Evolutionary conservation across 2,113 vertebrate genomes (phyloP).

Genomic region (Psammodynastes pulverulentus): DNA sequence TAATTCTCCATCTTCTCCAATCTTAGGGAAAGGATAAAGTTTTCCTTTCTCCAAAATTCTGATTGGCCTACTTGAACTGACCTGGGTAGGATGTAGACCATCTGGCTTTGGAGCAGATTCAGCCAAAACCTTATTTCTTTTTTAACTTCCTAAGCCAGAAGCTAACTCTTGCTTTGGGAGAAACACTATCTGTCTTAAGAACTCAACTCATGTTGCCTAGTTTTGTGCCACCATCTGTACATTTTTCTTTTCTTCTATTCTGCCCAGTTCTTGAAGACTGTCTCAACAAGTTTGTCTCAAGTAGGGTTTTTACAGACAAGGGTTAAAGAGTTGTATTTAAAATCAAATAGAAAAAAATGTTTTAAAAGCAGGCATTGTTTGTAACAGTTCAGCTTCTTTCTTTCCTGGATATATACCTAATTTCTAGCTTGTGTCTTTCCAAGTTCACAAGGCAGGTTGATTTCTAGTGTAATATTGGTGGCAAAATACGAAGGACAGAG

Average conservation of each 20-base stretch:
- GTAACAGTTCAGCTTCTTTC: constrained; percentile 69
- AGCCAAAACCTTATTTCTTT: background rate
- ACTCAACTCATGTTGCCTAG: background rate
- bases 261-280: background rate
- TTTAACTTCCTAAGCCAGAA: background rate
- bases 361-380: constrained; percentile 75
- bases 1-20: background rate
- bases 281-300: background rate
- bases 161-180: background rate
- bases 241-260: background rate
- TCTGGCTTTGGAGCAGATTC: background rate
- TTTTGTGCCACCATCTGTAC: background rate
- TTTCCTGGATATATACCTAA: constrained; percentile 30
- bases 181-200: background rate
- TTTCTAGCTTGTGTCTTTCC: constrained; percentile 55
- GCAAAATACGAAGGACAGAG: constrained; percentile 65
- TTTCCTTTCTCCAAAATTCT: background rate
- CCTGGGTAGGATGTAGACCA: background rate
- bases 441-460: constrained; percentile 50
- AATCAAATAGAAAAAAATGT: constrained; percentile 72
- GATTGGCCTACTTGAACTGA: background rate
- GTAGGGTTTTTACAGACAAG: constrained; percentile 78
- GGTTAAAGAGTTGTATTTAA: constrained; percentile 76
- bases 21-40: background rate
- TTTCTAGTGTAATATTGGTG: constrained; percentile 62